Evolutionary conservation across 2,797 vertebrate genomes (phyloP).

Genomic region (Tamandua tetradactyla): DNA sequence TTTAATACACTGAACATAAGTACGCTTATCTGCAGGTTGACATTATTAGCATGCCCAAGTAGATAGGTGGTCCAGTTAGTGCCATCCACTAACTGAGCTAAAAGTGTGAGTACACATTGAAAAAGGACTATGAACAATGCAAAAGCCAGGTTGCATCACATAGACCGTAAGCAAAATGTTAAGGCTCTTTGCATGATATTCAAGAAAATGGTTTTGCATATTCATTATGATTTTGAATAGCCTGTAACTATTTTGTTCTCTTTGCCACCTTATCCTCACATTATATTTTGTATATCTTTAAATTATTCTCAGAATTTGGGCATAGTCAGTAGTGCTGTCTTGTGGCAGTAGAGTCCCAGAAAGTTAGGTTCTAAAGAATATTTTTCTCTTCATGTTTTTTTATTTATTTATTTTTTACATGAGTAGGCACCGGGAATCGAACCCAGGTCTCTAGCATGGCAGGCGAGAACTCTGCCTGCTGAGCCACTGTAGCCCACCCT

Average conservation of each 20-base stretch:
- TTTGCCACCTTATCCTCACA: background rate
- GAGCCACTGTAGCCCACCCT: too few species aligned
- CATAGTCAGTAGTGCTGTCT: background rate
- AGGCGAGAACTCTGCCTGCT: too few species aligned
- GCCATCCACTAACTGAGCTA: constrained; percentile 24
- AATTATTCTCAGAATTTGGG: constrained; percentile 26
- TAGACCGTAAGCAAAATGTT: constrained; percentile 36
- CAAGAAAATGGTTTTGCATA: constrained; percentile 38
- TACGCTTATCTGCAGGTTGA: background rate
- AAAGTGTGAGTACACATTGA: background rate
- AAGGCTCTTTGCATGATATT: constrained; percentile 22
- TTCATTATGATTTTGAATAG: constrained; percentile 26
- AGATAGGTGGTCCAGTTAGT: background rate
- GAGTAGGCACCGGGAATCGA: too few species aligned
- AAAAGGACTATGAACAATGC: constrained; percentile 35
- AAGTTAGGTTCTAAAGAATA: constrained; percentile 14
- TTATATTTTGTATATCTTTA: constrained; percentile 24
- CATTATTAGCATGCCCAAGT: background rate
- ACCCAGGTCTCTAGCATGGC: too few species aligned
- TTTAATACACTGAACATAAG: background rate
- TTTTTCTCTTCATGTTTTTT: background rate
- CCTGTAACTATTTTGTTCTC: background rate
- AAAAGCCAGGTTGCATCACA: constrained; percentile 45
- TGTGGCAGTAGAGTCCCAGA: background rate
- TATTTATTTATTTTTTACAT: too few species aligned